Conservation (phyloP, 1,140 invertebrate species). For the Brachionus asplanchnoidis region DNA sequence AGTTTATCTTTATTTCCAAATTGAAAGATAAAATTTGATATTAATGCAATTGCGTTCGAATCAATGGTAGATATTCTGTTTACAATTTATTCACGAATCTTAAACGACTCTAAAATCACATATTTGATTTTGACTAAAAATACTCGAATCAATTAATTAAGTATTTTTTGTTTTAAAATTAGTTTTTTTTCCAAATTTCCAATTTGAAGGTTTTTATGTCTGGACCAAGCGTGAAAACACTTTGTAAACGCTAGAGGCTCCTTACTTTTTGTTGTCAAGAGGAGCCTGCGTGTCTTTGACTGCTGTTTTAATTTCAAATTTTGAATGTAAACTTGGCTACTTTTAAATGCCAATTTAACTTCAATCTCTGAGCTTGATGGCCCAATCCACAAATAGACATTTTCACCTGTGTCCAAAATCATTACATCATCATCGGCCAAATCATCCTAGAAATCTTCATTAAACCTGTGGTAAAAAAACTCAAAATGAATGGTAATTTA, state of each 20-base stretch:
- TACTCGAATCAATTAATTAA: background rate
- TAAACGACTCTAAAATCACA: background rate
- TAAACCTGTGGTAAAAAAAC: background rate
- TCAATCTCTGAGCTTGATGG: constrained; percentile 93
- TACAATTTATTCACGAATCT: background rate
- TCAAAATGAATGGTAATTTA: background rate
- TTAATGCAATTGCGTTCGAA: background rate
- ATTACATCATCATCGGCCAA: constrained; percentile 98
- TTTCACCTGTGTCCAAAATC: constrained; percentile 95
- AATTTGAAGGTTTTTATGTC: constrained; percentile 54
- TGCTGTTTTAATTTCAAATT: constrained; percentile 92
- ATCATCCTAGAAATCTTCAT: constrained; percentile 66
- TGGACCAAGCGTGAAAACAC: constrained; percentile 95
- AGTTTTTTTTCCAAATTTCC: constrained; percentile 36
- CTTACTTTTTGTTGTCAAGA: constrained; percentile 20
- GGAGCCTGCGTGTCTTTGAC: constrained; percentile 69
- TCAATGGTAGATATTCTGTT: background rate
- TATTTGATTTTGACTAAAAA: background rate
- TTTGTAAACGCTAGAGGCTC: constrained; percentile 65
- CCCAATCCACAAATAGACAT: constrained; percentile 96
- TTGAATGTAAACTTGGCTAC: constrained; percentile 96
- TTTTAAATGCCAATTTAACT: constrained; percentile 96
- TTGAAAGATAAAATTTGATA: background rate
- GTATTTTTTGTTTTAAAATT: constrained; percentile 27
- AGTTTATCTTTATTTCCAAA: background rate